Evolutionary conservation across 2,888 invertebrate species (phyloP).

Genomic region (Uloborus plumipes): DNA sequence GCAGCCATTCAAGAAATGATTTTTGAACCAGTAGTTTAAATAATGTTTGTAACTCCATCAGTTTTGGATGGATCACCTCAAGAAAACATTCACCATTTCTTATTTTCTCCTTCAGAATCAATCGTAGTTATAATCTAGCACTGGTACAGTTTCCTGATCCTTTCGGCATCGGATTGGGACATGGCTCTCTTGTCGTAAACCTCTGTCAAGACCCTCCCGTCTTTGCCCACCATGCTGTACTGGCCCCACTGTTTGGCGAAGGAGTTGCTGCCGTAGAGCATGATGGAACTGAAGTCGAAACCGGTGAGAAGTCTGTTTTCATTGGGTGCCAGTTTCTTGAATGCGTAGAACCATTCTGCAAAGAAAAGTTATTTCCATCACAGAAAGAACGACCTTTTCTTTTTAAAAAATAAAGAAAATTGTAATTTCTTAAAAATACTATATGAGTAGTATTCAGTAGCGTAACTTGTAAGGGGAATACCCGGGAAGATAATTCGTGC

Average conservation of each 20-base stretch:
- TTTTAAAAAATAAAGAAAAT: no score
- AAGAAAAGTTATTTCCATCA: neutral
- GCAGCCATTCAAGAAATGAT: no score
- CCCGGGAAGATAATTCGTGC: no score
- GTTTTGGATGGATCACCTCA: no score
- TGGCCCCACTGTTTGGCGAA: slow-evolving; percentile 16
- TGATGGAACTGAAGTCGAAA: slow-evolving; percentile 61
- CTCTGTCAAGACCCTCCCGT: slow-evolving; percentile 26
- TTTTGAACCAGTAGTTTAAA: no score
- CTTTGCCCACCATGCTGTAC: slow-evolving; percentile 49
- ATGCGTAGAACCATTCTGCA: slow-evolving; percentile 50
- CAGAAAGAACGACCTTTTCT: no score
- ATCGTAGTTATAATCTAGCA: neutral
- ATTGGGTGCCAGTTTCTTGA: neutral
- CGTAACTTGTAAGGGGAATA: no score
- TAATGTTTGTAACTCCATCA: no score
- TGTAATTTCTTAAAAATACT: no score
- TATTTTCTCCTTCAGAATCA: neutral
- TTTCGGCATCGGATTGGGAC: neutral
- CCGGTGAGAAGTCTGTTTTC: slow-evolving; percentile 12
- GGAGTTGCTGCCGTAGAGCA: slow-evolving; percentile 59
- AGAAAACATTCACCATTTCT: no score
- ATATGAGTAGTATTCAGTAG: no score
- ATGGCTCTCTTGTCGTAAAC: slow-evolving; percentile 31
- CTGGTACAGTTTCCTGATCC: slow-evolving; percentile 24